Conservation (phyloP, 2,797 vertebrate genomes). For the Galaxias olidus region DNA sequence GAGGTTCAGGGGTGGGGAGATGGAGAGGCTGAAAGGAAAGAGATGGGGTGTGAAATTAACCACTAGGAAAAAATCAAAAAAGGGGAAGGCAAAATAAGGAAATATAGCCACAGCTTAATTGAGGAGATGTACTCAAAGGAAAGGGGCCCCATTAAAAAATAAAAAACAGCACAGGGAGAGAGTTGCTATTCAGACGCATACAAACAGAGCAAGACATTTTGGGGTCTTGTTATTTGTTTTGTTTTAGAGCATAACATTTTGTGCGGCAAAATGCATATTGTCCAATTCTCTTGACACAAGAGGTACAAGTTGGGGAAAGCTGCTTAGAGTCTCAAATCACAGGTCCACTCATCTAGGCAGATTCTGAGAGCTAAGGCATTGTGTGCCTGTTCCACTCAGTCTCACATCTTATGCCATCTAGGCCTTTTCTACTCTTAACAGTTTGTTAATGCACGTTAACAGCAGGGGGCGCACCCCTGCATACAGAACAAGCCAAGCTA, state of each 20-base stretch:
- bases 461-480: constrained; percentile 66
- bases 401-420: constrained; percentile 48
- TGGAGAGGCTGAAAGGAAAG: not conserved
- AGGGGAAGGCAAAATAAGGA: too few species aligned
- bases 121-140: too few species aligned
- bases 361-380: constrained; percentile 44
- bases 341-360: constrained; percentile 30
- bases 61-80: too few species aligned
- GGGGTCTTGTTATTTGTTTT: too few species aligned
- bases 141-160: too few species aligned
- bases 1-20: constrained; percentile 25
- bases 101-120: too few species aligned
- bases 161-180: too few species aligned
- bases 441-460: constrained; percentile 39
- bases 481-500: constrained; percentile 57
- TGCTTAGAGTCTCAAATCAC: constrained; percentile 50
- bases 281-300: constrained; percentile 37
- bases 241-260: too few species aligned
- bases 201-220: too few species aligned
- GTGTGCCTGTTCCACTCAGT: constrained; percentile 40
- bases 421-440: constrained; percentile 34
- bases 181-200: too few species aligned
- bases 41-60: too few species aligned
- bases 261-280: constrained; percentile 36
- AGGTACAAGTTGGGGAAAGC: constrained; percentile 52